Evolutionary conservation across 2,113 vertebrate species (phyloP), one percentile per base, ranked within the genome.

Genomic region (Microtus ochrogaster): DNA sequence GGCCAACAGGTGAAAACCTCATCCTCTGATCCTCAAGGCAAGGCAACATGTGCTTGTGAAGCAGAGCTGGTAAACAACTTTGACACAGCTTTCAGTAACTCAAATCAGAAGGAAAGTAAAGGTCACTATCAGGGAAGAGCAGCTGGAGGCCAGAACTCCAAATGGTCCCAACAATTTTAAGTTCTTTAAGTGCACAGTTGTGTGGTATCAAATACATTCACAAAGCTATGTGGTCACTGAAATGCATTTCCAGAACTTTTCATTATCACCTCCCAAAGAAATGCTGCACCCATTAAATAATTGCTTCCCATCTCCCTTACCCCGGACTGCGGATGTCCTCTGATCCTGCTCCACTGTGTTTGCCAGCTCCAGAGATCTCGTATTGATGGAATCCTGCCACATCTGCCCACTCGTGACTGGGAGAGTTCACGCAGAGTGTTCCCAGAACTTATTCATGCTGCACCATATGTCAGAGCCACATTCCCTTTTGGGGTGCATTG

Each of bases 201-300:
- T 30, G 65, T 94, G 77, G 55, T 63, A 85, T 73, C 91, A 93
- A 94, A 30, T 4, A 76, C 28, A 55, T 89, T 68, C 36, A 24
- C 16, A 55, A 1, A 66, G 65, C 41, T 47, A 14, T 33, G 9
- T 81, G n/a, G 61, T 78, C 33, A 66, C 61, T 49, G n/a, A 61
- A 39, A 41, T 90, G 11, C 26, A 49, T 77, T 89, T 89, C 47
- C 7, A 68, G n/a, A 95, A 90, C 87, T 39, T 83, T 70, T 95
- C 44, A 41, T 85, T 4, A 65, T 93, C n/a, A 87, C 82, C 39
- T n/a, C 12, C 55, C 30, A 89, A 7, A 82, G 41, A 96, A 94
- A 78, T n/a, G 66, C 28, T 74, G 1, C 44, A 49, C 30, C 5
- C 1, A 21, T 65, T 84, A 91, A 58, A 78, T 28, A 79, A 3